A percentile compares a stretch with the other conserved stretches of the same genome.
These are phyloP conservation scores for Gallinago media DNA, from an alignment of 2,113 vertebrate species.

Conservation along the genomic window DNA sequence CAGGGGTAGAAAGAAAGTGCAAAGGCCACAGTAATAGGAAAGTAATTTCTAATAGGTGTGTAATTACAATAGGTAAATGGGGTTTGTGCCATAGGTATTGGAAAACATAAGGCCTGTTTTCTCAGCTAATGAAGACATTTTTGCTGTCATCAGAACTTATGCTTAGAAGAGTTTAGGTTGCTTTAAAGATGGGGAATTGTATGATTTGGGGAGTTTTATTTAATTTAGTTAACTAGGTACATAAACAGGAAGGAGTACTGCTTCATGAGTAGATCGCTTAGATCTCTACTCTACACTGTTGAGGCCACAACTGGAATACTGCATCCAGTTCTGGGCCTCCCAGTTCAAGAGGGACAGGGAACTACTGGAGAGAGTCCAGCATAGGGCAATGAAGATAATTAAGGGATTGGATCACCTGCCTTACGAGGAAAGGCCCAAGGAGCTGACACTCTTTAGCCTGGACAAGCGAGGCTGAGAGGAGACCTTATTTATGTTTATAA, in stretches of 20 bases:
- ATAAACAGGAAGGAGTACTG: not conserved
- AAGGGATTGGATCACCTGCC: too few relatives aligned
- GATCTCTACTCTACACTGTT: not conserved
- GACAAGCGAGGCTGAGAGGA: too few relatives aligned
- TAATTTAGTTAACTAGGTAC: not conserved
- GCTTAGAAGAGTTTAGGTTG: not conserved
- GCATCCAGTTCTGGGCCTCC: too few relatives aligned
- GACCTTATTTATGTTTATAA: too few relatives aligned
- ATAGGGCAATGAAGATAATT: too few relatives aligned
- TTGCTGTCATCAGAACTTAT: not conserved
- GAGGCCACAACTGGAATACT: too few relatives aligned
- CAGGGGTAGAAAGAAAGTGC: not conserved
- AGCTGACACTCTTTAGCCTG: too few relatives aligned
- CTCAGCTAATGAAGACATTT: not conserved
- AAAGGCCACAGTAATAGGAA: not conserved
- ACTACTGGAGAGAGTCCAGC: too few relatives aligned
- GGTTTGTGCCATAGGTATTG: not conserved
- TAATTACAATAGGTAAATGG: not conserved
- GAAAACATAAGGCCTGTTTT: not conserved
- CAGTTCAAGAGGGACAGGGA: too few relatives aligned
- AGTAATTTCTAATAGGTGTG: not conserved
- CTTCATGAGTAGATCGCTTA: not conserved
- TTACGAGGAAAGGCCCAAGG: too few relatives aligned
- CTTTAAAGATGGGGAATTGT: not conserved
- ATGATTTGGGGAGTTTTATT: not conserved